Evolutionary conservation across 2,797 vertebrate species (phyloP), one percentile per base, ranked within the genome.

Genomic region (Oreonectes daqikongensis): DNA sequence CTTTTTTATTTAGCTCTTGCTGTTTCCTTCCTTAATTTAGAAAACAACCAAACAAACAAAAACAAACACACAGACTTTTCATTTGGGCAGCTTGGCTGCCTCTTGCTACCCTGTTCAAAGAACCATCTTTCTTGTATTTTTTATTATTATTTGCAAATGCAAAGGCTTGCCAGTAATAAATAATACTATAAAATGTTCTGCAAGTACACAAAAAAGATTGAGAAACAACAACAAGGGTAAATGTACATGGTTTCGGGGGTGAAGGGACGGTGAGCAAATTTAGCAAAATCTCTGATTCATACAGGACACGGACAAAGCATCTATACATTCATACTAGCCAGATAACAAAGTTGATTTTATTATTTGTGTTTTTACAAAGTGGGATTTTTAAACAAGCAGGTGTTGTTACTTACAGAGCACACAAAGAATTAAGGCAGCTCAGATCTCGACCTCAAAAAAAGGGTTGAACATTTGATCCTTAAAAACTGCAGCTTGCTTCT

Each of bases 361-460:
- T 77, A 82, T 80, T 79, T 28, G 35, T 90, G 82, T 86, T 90
- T 91, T 89, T 91, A 84, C 91, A 93, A 90, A 94, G 93, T 93
- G 90, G 87, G 87, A 84, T 79, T 81, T 89, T 82, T 87, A 89
- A 81, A 86, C 85, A 89, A 89, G 89, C 82, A 82, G 88, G 88
- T 82, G 73, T 75, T 71, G 66, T 74, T 64, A 79, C 90, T 89
- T 87, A 86, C 81, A 88, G 88, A 92, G 89, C 91, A 91, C 90
- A 91, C 89, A 92, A 92, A 92, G 89, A 92, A 87, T 92, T 94
- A 94, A 94, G 93, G 93, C 92, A 93, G 92, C 91, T 90, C 92
- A 88, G 89, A 88, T 87, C 88, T 90, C 91, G 63, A 68, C 77
- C 61, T 89, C 83, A 84, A 42, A 12, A 85, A 90, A 90, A 90